A percentile compares a stretch with the other conserved stretches of the same genome.
Conservation (phyloP, 2,113 vertebrate species). For the Hyperopisus bebe region DNA sequence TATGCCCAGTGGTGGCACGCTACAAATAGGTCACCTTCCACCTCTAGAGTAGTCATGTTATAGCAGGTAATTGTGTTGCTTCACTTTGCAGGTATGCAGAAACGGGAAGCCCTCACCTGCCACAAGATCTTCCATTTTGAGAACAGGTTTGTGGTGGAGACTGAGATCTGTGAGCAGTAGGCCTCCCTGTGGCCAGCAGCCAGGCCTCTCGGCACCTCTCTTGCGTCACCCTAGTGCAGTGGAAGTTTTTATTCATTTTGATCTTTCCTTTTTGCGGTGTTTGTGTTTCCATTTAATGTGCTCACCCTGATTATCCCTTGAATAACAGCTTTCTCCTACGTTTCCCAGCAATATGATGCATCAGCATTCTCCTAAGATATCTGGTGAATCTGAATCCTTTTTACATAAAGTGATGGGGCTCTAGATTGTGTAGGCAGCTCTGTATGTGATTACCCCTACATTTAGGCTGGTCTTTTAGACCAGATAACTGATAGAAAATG, state of each 20-base stretch:
- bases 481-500: background rate
- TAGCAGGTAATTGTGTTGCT: background rate
- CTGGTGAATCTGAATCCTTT: constrained; percentile 5
- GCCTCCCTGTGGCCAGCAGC: background rate
- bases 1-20: background rate
- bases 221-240: constrained; percentile 31
- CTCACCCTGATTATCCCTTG: background rate
- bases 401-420: background rate
- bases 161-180: constrained; percentile 77
- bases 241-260: constrained; percentile 23
- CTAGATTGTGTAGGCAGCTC: background rate
- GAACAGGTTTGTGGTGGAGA: constrained; percentile 79
- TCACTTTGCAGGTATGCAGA: constrained; percentile 77
- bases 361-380: background rate
- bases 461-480: constrained; percentile 25
- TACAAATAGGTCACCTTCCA: background rate
- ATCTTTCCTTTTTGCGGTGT: constrained; percentile 24
- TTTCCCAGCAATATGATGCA: constrained; percentile 17
- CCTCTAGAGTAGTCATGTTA: background rate
- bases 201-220: constrained; percentile 15
- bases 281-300: constrained; percentile 22
- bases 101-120: constrained; percentile 77
- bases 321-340: background rate
- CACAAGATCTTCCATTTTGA: constrained; percentile 84
- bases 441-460: background rate